These are phyloP conservation scores for Azemiops feae DNA, from an alignment of 2,113 vertebrate species.

Conservation along the genomic window DNA sequence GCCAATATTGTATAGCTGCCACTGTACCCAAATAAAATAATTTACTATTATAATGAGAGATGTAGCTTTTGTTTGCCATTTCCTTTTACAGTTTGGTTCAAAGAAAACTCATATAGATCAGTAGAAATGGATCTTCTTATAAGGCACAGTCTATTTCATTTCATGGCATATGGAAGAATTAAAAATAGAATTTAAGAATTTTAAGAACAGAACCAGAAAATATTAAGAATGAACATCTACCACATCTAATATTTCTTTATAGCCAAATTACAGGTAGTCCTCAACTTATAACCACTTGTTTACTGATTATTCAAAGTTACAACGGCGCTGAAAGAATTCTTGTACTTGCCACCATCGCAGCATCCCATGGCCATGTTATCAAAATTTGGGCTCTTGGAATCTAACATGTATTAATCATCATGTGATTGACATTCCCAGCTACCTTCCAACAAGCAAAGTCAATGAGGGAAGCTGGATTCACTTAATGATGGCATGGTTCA, in stretches of 20 bases:
- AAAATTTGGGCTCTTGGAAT: too few relatives aligned
- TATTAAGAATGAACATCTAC: not conserved
- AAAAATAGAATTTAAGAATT: not conserved
- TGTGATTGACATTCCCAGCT: not conserved
- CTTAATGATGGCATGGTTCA: not conserved
- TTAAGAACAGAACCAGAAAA: not conserved
- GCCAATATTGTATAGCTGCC: too few relatives aligned
- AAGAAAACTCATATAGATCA: conserved; percentile 37
- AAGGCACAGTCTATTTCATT: not conserved
- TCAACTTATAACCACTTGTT: too few relatives aligned
- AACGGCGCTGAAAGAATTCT: too few relatives aligned
- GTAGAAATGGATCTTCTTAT: conserved; percentile 17
- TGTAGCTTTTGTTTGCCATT: conserved; percentile 29
- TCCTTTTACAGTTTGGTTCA: conserved; percentile 33
- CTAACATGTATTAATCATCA: not conserved
- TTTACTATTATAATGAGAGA: too few relatives aligned
- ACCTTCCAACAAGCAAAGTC: not conserved
- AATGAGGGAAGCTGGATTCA: not conserved
- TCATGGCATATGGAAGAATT: not conserved
- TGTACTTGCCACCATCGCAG: too few relatives aligned
- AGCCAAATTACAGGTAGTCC: not conserved
- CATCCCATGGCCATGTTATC: too few relatives aligned
- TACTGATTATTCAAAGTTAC: too few relatives aligned
- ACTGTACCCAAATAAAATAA: too few relatives aligned
- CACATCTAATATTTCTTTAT: fast-evolving